Evolutionary conservation across 2,888 invertebrate genomes (phyloP).

Genomic region (Chymomyza procnemis): DNA sequence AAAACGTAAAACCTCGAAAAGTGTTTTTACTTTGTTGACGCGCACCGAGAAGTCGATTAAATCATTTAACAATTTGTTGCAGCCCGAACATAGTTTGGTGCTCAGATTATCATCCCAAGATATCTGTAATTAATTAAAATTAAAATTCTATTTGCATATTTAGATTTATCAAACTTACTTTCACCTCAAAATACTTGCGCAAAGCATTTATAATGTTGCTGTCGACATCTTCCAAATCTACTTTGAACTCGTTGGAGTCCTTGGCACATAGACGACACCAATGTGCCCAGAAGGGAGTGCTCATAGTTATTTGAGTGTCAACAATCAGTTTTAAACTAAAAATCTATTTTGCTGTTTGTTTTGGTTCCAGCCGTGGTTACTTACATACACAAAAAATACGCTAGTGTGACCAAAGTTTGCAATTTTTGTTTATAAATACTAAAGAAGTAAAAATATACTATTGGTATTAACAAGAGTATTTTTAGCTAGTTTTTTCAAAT

Average conservation of each 20-base stretch:
- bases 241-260: background rate
- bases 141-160: background rate
- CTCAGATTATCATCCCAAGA: background rate
- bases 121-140: background rate
- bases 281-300: background rate
- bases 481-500: too few species aligned
- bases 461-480: too few species aligned
- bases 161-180: background rate
- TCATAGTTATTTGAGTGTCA: background rate
- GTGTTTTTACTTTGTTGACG: background rate
- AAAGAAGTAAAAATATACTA: too few species aligned
- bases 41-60: background rate
- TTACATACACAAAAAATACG: too few species aligned
- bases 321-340: background rate
- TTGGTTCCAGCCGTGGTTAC: too few species aligned
- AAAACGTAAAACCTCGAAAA: background rate
- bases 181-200: background rate
- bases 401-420: too few species aligned
- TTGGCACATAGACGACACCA: background rate
- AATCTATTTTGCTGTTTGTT: background rate
- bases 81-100: background rate
- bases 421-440: too few species aligned
- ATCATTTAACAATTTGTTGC: background rate
- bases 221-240: background rate
- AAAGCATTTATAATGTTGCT: background rate